Evolutionary conservation across 2,113 vertebrate genomes (phyloP), one percentile per base, ranked within the genome.

Genomic region (Ariopsis seemanni): DNA sequence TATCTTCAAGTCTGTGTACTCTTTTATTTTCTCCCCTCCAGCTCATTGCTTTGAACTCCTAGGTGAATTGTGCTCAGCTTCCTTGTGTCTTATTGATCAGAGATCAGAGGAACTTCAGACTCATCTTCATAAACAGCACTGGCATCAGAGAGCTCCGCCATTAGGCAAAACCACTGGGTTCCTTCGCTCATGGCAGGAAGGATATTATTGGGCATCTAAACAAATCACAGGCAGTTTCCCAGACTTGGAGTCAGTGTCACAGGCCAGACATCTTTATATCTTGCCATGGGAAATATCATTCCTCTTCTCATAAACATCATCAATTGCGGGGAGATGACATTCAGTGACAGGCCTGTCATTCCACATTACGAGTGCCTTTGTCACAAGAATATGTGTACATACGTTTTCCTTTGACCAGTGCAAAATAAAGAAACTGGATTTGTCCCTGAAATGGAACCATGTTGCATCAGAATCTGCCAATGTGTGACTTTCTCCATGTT

Each of bases 331-430:
- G 60, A 50, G 52, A 15, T 83, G 86, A 86, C 79, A 82, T n/a
- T 30, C 17, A 30, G 53, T 85, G 82, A 72, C 75, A 87, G 85
- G 58, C 75, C 85, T 77, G 71, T 90, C 89, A 78, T 55, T 85
- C 82, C 15, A 62, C 53, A 85, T 89, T 86, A 85, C 58, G 42
- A 18, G 71, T 34, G 30, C 50, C 80, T 65, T 82, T 25, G 53
- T 75, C 34, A 81, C 8, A 55, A 48, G 42, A 80, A 58, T 1
- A 80, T 20, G 53, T 34, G 30, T 53, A 9, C 20, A 22, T n/a
- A 55, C 11, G 42, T 67, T 82, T 77, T 5, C 71, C n/a, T 63
- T 42, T 34, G 55, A 25, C 75, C 55, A 27, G 18, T 67, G 60
- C 30, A 0, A 3, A 72, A 58, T 63, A 78, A 63, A 62, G 4